Evolutionary conservation across 1,140 invertebrate genomes (phyloP).

Genomic region (Drosophila kohkoa): DNA sequence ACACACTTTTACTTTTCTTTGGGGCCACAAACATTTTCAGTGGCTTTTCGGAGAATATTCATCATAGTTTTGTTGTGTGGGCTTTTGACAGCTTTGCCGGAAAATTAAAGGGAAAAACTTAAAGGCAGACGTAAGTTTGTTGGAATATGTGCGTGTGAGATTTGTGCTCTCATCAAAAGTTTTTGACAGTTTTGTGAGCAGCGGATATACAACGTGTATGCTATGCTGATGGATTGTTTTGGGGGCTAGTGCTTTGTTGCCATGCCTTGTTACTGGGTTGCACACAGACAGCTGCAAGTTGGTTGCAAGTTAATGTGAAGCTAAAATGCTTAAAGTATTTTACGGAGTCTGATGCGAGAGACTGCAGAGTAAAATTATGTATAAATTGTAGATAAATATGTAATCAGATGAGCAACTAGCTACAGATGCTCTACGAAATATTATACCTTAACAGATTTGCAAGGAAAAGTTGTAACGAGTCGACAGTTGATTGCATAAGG

Average conservation of each 20-base stretch:
- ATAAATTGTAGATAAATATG: constrained; percentile 81
- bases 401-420: constrained; percentile 74
- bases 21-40: constrained; percentile 67
- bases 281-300: constrained; percentile 13
- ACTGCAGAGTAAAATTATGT: constrained; percentile 66
- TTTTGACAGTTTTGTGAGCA: constrained; percentile 67
- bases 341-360: constrained; percentile 6
- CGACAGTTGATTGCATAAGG: constrained; percentile 73
- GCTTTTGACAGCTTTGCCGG: constrained; percentile 14
- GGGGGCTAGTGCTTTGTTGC: constrained; percentile 24
- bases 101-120: constrained; percentile 38
- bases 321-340: constrained; percentile 64
- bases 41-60: constrained; percentile 62
- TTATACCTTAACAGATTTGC: constrained; percentile 64
- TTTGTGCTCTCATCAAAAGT: constrained; percentile 45
- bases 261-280: constrained; percentile 33
- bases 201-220: background rate
- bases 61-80: constrained; percentile 58
- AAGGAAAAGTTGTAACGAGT: constrained; percentile 64
- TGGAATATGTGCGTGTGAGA: constrained; percentile 27
- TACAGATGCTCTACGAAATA: constrained; percentile 66
- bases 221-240: constrained; percentile 63
- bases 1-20: constrained; percentile 63
- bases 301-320: constrained; percentile 28
- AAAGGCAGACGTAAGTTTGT: constrained; percentile 22